A percentile compares a stretch with the other conserved stretches of the same genome.
phyloP scores from a whole-genome alignment of 2,888 invertebrate genomes.

The Macropis europaea region DNA sequence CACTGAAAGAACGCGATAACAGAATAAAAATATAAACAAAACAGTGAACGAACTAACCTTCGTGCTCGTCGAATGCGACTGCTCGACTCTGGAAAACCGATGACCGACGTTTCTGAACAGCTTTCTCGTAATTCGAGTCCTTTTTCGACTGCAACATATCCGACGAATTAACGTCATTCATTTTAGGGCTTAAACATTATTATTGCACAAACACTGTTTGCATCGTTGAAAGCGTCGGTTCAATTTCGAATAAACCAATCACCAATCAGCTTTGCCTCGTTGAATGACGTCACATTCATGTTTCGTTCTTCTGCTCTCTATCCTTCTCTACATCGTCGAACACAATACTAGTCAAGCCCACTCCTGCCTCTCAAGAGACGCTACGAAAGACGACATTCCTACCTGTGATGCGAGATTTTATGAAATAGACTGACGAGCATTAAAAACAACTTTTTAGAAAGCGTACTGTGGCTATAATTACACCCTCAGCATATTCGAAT shows the following conservation, averaged over 20 bases:
- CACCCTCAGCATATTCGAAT: too few species aligned
- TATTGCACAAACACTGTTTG: neutral
- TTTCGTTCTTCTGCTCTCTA: too few species aligned
- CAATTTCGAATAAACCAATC: constrained; percentile 22
- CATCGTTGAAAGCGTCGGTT: neutral
- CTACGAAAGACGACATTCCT: too few species aligned
- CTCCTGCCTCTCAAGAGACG: too few species aligned
- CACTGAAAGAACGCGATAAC: neutral
- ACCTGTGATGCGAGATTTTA: too few species aligned
- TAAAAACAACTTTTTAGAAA: too few species aligned
- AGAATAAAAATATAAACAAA: neutral
- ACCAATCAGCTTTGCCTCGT: neutral
- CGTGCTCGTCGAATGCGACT: neutral
- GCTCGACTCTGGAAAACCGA: constrained; percentile 59
- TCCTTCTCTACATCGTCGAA: too few species aligned
- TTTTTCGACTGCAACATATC: constrained; percentile 4
- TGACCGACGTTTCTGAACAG: constrained; percentile 64
- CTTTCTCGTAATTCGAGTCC: constrained; percentile 9
- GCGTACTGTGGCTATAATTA: too few species aligned
- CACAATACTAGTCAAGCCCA: too few species aligned
- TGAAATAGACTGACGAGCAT: too few species aligned
- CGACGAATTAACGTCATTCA: constrained; percentile 19
- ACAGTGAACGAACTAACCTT: constrained; percentile 46
- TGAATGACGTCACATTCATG: neutral
- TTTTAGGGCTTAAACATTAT: constrained; percentile 1